These are phyloP conservation scores for Hypercompe scribonia DNA, from an alignment of 2,888 invertebrate genomes.

Conservation along the genomic window DNA sequence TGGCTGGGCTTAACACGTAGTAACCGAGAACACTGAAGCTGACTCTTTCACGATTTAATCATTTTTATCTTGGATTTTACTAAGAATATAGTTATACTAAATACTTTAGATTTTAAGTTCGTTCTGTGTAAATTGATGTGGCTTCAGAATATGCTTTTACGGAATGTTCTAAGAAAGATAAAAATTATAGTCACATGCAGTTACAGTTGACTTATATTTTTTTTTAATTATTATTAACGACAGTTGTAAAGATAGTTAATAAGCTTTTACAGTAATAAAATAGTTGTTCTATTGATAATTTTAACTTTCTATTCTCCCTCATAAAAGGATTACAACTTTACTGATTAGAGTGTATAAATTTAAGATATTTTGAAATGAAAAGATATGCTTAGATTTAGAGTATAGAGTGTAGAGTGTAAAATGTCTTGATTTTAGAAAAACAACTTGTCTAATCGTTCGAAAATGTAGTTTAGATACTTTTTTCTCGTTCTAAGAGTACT, in stretches of 20 bases:
- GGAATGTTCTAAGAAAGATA: not conserved
- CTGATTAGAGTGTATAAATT: too few species aligned
- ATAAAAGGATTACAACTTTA: too few species aligned
- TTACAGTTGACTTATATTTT: not conserved
- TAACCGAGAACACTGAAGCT: not conserved
- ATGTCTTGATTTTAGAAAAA: too few species aligned
- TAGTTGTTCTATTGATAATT: not conserved
- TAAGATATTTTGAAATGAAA: too few species aligned
- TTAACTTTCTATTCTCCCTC: not conserved
- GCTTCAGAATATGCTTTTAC: not conserved
- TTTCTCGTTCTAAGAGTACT: too few species aligned
- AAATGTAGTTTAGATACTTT: too few species aligned
- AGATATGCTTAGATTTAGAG: too few species aligned
- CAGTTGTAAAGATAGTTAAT: not conserved
- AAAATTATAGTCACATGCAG: not conserved
- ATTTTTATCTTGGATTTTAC: not conserved
- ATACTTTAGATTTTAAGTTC: not conserved
- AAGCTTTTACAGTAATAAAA: not conserved
- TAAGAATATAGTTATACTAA: not conserved
- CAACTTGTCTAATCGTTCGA: too few species aligned
- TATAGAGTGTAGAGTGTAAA: too few species aligned
- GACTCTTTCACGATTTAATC: not conserved
- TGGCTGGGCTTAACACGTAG: slow-evolving; percentile 60
- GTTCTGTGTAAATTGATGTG: not conserved
- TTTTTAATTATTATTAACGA: not conserved